phyloP scores from a whole-genome alignment of 2,888 invertebrate genomes.

The Incurvaria masculella region DNA sequence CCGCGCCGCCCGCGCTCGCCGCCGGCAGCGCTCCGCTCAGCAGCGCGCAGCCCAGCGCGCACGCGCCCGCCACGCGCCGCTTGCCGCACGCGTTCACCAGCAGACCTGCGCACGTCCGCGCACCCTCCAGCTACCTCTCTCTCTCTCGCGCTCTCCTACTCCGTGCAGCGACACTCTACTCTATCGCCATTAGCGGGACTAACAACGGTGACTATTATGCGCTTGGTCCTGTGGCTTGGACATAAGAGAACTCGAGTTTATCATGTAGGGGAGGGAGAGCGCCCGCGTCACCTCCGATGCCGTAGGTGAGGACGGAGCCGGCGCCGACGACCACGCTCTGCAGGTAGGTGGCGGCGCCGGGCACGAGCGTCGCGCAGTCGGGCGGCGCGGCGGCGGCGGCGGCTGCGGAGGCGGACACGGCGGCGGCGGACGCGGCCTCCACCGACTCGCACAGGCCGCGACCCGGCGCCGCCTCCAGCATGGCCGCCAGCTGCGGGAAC shows the following conservation, averaged over 20 bases:
- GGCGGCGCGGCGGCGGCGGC: slow-evolving; percentile 16
- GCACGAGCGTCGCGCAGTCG: slow-evolving; percentile 35
- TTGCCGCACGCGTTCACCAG: slow-evolving; percentile 46
- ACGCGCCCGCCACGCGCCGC: slow-evolving; percentile 32
- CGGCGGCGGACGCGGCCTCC: slow-evolving; percentile 33
- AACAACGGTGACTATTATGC: background rate
- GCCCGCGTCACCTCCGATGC: slow-evolving; percentile 55
- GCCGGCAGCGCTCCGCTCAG: slow-evolving; percentile 54
- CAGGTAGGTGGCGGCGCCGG: slow-evolving; percentile 62
- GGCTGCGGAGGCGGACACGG: slow-evolving; percentile 12
- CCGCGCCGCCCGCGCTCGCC: slow-evolving; percentile 45
- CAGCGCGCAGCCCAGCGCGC: slow-evolving; percentile 43
- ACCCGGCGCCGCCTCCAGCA: slow-evolving; percentile 44
- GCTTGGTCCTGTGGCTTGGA: background rate
- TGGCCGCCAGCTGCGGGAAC: slow-evolving; percentile 82
- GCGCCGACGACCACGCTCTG: slow-evolving; percentile 67
- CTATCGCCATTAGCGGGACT: background rate
- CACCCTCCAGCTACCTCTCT: too few relatives aligned
- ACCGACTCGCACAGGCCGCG: slow-evolving; percentile 27
- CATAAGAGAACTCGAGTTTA: slow-evolving; percentile 27
- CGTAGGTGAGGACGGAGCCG: slow-evolving; percentile 60
- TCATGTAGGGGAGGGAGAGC: slow-evolving; percentile 33
- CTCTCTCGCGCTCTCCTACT: too few relatives aligned
- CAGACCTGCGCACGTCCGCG: slow-evolving; percentile 25
- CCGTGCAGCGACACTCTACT: too few relatives aligned